These are phyloP conservation scores for Rousettus leschenaultii DNA, from an alignment of 2,113 vertebrate genomes.

Conservation along the genomic window DNA sequence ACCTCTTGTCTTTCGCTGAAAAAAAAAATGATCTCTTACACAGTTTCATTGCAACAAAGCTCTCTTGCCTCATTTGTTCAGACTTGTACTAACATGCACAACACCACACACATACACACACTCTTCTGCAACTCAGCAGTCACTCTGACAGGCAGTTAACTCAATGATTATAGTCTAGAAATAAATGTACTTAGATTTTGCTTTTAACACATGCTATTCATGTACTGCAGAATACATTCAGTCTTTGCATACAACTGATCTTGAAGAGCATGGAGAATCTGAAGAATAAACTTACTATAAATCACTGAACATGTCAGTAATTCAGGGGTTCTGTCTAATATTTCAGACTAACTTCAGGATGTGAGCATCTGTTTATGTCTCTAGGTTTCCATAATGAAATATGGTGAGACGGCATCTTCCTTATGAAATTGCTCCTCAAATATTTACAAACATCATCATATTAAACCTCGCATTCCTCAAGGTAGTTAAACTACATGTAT, in stretches of 20 bases:
- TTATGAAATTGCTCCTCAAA: slow-evolving; percentile 15
- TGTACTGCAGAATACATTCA: background rate
- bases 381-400: slow-evolving; percentile 26
- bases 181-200: background rate
- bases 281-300: background rate
- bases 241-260: background rate
- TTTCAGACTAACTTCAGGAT: slow-evolving; percentile 29
- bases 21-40: background rate
- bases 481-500: background rate
- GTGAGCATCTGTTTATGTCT: slow-evolving; percentile 4
- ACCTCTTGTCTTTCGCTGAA: background rate
- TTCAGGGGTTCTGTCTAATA: background rate
- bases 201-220: background rate
- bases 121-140: rapidly evolving
- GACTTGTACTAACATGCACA: background rate
- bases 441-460: slow-evolving; percentile 20
- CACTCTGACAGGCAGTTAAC: background rate
- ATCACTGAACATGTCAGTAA: background rate
- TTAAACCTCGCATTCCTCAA: background rate
- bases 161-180: background rate
- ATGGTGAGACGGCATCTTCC: background rate
- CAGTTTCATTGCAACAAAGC: background rate
- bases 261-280: background rate
- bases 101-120: too few relatives aligned
- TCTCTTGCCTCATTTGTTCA: background rate